Conservation (phyloP, 1,140 invertebrate genomes). For the Aphelinus atriplicis region DNA sequence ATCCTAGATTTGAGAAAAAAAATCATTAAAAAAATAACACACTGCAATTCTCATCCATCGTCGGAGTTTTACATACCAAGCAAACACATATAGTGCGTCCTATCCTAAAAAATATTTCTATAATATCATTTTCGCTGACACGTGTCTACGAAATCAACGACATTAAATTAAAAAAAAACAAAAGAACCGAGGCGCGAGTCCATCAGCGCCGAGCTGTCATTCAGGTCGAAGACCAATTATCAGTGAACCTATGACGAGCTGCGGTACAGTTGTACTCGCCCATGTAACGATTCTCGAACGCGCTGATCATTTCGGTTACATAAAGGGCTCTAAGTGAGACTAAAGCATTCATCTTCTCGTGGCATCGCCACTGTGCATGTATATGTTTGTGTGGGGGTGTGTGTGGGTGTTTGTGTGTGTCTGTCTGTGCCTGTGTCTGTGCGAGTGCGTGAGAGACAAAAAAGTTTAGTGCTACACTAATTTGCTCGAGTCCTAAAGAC, state of each 20-base stretch:
- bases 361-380: constrained; percentile 2
- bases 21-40: too few relatives aligned
- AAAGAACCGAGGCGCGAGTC: too few relatives aligned
- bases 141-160: too few relatives aligned
- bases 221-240: constrained; percentile 44
- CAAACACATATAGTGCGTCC: too few relatives aligned
- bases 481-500: constrained; percentile 49
- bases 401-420: neutral
- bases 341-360: constrained; percentile 64
- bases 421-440: neutral
- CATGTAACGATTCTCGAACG: constrained; percentile 33
- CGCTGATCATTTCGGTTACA: constrained; percentile 43
- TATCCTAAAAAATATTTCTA: too few relatives aligned
- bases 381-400: neutral
- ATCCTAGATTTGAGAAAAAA: too few relatives aligned
- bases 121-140: too few relatives aligned
- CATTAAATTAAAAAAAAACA: too few relatives aligned
- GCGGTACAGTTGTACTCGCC: neutral
- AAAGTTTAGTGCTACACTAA: constrained; percentile 45
- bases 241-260: neutral
- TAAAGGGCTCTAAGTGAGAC: constrained; percentile 50
- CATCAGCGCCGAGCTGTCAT: constrained; percentile 11
- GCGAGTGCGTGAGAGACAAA: neutral
- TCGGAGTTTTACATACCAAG: too few relatives aligned
- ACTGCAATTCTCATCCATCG: too few relatives aligned